A percentile compares a stretch with the other conserved stretches of the same genome.
Conservation (phyloP, 1,140 invertebrate genomes). For the Drosophila truncata region DNA sequence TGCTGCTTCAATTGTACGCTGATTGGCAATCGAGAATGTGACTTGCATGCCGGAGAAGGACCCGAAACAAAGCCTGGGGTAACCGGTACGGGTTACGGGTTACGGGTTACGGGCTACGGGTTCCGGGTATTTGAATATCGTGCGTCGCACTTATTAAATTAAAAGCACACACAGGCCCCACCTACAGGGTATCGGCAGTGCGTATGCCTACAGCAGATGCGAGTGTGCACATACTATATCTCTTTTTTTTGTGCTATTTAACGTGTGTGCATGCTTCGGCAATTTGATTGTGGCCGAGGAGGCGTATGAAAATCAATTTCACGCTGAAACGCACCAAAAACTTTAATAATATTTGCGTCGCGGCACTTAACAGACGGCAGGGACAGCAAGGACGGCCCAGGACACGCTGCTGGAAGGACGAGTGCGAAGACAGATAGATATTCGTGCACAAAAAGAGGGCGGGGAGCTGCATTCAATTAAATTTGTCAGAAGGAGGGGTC, state of each 20-base stretch:
- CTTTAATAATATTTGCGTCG: conserved; percentile 82
- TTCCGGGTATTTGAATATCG: conserved; percentile 66
- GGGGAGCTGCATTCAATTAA: conserved; percentile 26
- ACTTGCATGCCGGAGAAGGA: conserved; percentile 67
- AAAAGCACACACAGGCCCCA: conserved; percentile 58
- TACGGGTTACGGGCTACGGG: conserved; percentile 27
- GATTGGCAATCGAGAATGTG: conserved; percentile 83
- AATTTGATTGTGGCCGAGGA: conserved; percentile 82
- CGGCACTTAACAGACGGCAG: conserved; percentile 76
- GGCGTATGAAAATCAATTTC: conserved; percentile 84
- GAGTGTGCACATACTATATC: conserved; percentile 42
- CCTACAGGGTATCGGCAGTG: conserved; percentile 28
- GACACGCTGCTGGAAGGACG: conserved; percentile 4
- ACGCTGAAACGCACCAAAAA: conserved; percentile 83
- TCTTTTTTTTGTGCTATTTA: conserved; percentile 69
- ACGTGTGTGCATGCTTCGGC: conserved; percentile 80
- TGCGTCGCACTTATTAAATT: conserved; percentile 79
- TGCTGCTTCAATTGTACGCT: conserved; percentile 81
- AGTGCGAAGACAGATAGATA: conserved; percentile 27
- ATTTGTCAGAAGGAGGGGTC: conserved; percentile 6
- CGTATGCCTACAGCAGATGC: conserved; percentile 14
- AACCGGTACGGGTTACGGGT: conserved; percentile 9
- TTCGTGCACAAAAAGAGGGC: neutral
- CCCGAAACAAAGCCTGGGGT: conserved; percentile 40
- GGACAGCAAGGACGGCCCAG: conserved; percentile 16